These are phyloP conservation scores for Caenorhabditis zanzibari DNA, from an alignment of 2,888 invertebrate genomes.

Conservation along the genomic window DNA sequence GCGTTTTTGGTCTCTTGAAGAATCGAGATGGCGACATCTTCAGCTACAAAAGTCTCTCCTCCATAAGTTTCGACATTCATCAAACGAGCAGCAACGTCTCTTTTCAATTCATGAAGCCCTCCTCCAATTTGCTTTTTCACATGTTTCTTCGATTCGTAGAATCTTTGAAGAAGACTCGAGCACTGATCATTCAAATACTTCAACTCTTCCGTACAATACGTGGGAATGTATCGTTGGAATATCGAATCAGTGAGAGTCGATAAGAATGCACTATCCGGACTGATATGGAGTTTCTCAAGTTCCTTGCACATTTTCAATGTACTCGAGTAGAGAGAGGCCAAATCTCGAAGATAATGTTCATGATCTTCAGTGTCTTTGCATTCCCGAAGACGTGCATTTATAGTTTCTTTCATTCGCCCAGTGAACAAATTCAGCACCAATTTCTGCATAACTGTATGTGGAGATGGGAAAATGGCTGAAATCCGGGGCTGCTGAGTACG, in stretches of 20 bases:
- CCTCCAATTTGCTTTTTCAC: slow-evolving; percentile 94
- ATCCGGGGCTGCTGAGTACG: slow-evolving; percentile 89
- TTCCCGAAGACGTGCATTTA: slow-evolving; percentile 88
- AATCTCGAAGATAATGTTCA: slow-evolving; percentile 92
- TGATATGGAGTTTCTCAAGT: slow-evolving; percentile 89
- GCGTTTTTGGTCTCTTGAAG: slow-evolving; percentile 92
- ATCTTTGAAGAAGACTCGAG: slow-evolving; percentile 89
- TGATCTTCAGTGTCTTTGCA: slow-evolving; percentile 88
- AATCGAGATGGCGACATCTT: slow-evolving; percentile 93
- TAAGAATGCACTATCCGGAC: slow-evolving; percentile 90
- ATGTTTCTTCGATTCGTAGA: slow-evolving; percentile 95
- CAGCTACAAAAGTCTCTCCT: slow-evolving; percentile 95
- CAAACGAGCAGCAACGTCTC: slow-evolving; percentile 95
- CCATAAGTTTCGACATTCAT: slow-evolving; percentile 96
- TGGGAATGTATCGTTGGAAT: slow-evolving; percentile 86
- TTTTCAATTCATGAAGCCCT: slow-evolving; percentile 93
- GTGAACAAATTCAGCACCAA: slow-evolving; percentile 95
- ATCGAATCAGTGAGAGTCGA: slow-evolving; percentile 90
- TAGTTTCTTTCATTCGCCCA: slow-evolving; percentile 89
- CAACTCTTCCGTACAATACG: slow-evolving; percentile 86
- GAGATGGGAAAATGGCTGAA: slow-evolving; percentile 92
- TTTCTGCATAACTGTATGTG: slow-evolving; percentile 97
- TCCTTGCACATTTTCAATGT: slow-evolving; percentile 89
- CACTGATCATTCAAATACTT: slow-evolving; percentile 90
- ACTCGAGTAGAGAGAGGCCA: slow-evolving; percentile 93